Evolutionary conservation across 2,113 vertebrate species (phyloP).

Genomic region (Isurus oxyrinchus): DNA sequence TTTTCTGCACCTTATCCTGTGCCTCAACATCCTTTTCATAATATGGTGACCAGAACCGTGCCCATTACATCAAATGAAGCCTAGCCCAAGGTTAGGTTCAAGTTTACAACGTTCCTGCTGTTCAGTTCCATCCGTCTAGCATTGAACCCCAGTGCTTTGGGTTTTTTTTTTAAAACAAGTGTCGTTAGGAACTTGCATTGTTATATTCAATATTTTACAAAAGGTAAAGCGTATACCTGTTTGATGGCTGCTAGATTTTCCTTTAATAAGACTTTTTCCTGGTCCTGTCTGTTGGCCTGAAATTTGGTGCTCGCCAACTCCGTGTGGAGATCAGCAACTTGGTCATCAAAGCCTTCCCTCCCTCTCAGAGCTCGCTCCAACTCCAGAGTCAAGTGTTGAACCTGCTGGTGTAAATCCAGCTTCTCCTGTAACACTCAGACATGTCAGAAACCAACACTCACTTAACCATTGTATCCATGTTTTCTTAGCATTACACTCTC

Average conservation of each 20-base stretch:
- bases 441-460: background rate
- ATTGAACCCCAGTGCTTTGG: background rate
- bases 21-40: too few species aligned
- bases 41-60: background rate
- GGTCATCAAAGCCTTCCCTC: slow-evolving; percentile 44
- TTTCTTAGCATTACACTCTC: background rate
- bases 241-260: slow-evolving; percentile 45
- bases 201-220: too few species aligned
- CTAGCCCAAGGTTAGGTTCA: background rate
- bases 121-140: background rate
- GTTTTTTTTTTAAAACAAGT: too few species aligned
- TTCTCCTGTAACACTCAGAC: slow-evolving; percentile 50
- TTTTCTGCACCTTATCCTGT: too few species aligned
- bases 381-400: slow-evolving; percentile 46
- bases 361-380: slow-evolving; percentile 42
- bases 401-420: slow-evolving; percentile 47
- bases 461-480: background rate
- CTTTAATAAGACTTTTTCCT: slow-evolving; percentile 46
- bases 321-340: slow-evolving; percentile 46
- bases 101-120: background rate
- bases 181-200: background rate
- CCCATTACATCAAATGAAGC: background rate
- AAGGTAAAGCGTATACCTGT: slow-evolving; percentile 45
- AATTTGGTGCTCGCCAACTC: slow-evolving; percentile 42
- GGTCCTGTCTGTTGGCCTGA: slow-evolving; percentile 45